Evolutionary conservation across 1,140 invertebrate species (phyloP).

Genomic region (Acromyrmex echinatior): DNA sequence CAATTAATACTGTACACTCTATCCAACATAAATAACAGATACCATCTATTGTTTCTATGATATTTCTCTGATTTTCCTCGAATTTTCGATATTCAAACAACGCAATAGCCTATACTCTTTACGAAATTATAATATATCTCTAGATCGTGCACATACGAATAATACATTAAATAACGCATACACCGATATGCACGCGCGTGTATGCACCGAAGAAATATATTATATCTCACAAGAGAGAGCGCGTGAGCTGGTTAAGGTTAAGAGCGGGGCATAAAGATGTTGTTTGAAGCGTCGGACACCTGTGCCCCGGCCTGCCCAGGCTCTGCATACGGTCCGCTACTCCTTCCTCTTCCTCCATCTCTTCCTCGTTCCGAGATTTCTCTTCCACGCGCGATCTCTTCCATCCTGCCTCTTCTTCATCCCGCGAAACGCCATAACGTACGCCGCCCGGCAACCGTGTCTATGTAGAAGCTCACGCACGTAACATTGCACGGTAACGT

Average conservation of each 20-base stretch:
- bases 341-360: slow-evolving; percentile 33
- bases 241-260: slow-evolving; percentile 70
- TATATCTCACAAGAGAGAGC: slow-evolving; percentile 66
- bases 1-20: neutral
- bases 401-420: slow-evolving; percentile 27
- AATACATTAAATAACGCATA: slow-evolving; percentile 56
- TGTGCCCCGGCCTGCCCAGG: slow-evolving; percentile 72
- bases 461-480: slow-evolving; percentile 49
- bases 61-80: neutral
- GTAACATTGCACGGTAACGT: slow-evolving; percentile 69
- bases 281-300: slow-evolving; percentile 82
- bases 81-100: slow-evolving; percentile 1
- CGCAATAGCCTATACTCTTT: neutral
- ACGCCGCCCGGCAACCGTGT: slow-evolving; percentile 41
- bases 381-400: neutral
- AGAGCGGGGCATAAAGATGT: slow-evolving; percentile 81
- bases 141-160: neutral
- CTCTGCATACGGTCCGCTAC: slow-evolving; percentile 76
- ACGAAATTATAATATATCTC: neutral
- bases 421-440: slow-evolving; percentile 65
- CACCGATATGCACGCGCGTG: neutral
- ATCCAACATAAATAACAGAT: neutral
- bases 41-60: neutral
- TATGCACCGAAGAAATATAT: slow-evolving; percentile 76
- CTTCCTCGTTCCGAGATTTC: slow-evolving; percentile 44